phyloP scores from a whole-genome alignment of 2,888 invertebrate genomes.

The Shargacucullia verbasci region DNA sequence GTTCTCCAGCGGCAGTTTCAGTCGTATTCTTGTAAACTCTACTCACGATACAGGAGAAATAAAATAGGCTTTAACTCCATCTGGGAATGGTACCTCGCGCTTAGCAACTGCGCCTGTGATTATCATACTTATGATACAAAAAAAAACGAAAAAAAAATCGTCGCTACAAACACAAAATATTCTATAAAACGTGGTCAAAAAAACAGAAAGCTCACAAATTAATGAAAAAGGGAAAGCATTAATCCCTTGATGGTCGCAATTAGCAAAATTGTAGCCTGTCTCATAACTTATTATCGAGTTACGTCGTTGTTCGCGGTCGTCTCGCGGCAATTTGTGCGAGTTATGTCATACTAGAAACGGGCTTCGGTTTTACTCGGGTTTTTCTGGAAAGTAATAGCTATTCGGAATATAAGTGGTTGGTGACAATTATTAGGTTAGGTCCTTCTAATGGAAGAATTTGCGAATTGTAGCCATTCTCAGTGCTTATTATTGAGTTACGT shows the following conservation, averaged over 20 bases:
- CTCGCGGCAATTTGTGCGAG: conserved; percentile 63
- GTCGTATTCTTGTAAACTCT: too few species aligned
- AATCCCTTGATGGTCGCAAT: conserved; percentile 55
- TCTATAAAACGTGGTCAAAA: background rate
- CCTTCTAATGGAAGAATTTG: background rate
- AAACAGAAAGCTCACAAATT: conserved; percentile 7
- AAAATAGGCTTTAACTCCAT: too few species aligned
- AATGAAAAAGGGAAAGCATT: conserved; percentile 40
- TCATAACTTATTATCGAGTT: conserved; percentile 65
- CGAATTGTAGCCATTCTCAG: background rate
- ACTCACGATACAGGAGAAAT: too few species aligned
- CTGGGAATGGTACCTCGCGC: too few species aligned
- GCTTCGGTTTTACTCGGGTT: background rate
- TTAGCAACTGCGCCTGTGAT: background rate
- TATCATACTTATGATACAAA: background rate
- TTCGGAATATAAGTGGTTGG: too few species aligned
- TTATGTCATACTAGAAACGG: conserved; percentile 39
- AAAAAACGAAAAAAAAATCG: background rate
- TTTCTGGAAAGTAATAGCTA: background rate
- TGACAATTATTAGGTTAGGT: too few species aligned
- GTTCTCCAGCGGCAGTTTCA: too few species aligned
- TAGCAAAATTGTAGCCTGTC: conserved; percentile 59
- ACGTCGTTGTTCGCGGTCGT: conserved; percentile 51
- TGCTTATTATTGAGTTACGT: background rate
- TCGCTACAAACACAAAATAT: conserved; percentile 6